Evolutionary conservation across 2,888 invertebrate genomes (phyloP).

Genomic region (Drosophila mettleri): DNA sequence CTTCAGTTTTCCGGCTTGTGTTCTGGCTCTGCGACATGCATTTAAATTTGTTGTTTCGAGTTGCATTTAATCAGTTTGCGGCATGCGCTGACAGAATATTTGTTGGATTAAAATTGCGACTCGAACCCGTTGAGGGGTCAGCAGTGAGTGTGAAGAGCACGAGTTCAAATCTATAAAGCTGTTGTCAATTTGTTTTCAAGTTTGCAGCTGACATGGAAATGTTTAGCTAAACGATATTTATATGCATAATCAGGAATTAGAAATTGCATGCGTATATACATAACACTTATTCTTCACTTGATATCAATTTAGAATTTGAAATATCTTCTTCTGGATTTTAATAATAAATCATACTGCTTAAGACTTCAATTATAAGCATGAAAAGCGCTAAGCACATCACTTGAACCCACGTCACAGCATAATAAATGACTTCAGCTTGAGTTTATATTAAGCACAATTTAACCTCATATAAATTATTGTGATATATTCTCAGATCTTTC

Average conservation of each 20-base stretch:
- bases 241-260: neutral
- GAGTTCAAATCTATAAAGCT: constrained; percentile 3
- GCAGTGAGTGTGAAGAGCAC: neutral
- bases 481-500: neutral
- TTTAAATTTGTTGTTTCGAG: constrained; percentile 14
- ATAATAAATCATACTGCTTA: neutral
- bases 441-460: constrained; percentile 9
- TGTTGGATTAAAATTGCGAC: neutral
- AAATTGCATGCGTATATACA: neutral
- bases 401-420: neutral
- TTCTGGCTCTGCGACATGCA: constrained; percentile 8
- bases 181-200: constrained; percentile 5
- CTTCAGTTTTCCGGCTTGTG: constrained; percentile 8
- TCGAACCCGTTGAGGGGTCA: neutral
- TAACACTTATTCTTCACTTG: no score
- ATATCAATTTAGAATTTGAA: neutral
- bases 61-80: constrained; percentile 20
- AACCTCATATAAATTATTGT: constrained; percentile 1
- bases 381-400: neutral
- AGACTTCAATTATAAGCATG: constrained; percentile 2
- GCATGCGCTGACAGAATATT: constrained; percentile 11
- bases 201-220: constrained; percentile 3
- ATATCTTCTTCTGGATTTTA: neutral
- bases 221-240: neutral
- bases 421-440: neutral